phyloP scores from a whole-genome alignment of 1,140 invertebrate species.

The Drosophila ambigua region DNA sequence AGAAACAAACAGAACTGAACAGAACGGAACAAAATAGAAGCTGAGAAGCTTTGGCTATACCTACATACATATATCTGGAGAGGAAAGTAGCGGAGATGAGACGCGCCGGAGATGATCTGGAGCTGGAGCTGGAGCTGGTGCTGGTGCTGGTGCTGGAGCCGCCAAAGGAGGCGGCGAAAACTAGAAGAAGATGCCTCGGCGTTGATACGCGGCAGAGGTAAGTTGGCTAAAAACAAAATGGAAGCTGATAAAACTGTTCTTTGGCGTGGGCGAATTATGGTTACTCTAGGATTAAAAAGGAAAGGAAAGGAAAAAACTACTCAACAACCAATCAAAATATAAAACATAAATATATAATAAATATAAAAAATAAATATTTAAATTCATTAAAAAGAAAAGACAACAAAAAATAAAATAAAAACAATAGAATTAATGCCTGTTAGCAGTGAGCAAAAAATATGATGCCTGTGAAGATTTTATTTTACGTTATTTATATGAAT shows the following conservation, averaged over 20 bases:
- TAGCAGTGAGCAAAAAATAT: too few species aligned
- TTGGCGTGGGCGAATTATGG: not conserved
- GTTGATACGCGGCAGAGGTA: conserved; percentile 60
- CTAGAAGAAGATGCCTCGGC: conserved; percentile 61
- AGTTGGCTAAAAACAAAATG: conserved; percentile 28
- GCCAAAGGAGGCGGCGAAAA: conserved; percentile 37
- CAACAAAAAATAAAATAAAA: too few species aligned
- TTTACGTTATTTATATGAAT: too few species aligned
- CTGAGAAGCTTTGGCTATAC: conserved; percentile 20
- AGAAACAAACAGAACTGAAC: conserved; percentile 70
- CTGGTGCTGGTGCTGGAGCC: not conserved
- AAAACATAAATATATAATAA: too few species aligned
- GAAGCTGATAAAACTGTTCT: not conserved
- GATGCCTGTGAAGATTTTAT: too few species aligned
- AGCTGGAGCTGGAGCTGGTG: not conserved
- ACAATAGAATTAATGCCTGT: too few species aligned
- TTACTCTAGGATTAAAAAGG: conserved; percentile 5
- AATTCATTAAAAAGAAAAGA: too few species aligned
- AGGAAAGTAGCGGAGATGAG: conserved; percentile 14
- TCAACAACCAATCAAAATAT: too few species aligned
- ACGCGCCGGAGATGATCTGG: conserved; percentile 8
- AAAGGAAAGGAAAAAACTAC: too few species aligned
- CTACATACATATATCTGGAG: conserved; percentile 4
- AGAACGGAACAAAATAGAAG: conserved; percentile 35
- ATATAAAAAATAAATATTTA: too few species aligned